Conservation (phyloP, 2,113 vertebrate species). For the Athene cunicularia region DNA sequence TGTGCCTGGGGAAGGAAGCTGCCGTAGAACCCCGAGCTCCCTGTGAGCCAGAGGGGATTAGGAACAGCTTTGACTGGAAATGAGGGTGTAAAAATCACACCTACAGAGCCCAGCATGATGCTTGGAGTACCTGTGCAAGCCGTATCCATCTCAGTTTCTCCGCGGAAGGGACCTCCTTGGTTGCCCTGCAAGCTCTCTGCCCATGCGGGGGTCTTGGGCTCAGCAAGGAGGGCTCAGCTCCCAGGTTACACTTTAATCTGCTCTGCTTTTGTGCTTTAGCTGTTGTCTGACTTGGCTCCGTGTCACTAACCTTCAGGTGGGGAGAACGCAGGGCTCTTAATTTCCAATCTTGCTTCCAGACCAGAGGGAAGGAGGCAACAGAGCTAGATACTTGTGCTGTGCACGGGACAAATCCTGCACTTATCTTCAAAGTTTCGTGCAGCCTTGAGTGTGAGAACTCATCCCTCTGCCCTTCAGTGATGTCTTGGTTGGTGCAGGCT, state of each 20-base stretch:
- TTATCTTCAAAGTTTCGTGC: neutral
- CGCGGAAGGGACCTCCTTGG: neutral
- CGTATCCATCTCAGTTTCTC: neutral
- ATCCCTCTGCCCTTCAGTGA: neutral
- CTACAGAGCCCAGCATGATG: fast-evolving
- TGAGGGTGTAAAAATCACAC: neutral
- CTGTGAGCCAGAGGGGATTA: neutral
- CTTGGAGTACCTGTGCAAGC: neutral
- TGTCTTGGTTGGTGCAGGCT: neutral
- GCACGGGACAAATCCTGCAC: neutral
- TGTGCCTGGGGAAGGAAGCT: neutral
- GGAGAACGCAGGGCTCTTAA: neutral
- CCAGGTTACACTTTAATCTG: neutral
- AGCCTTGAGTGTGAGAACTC: neutral
- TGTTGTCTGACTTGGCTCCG: neutral
- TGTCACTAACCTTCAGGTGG: neutral
- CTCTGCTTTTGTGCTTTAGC: neutral
- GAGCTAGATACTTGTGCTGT: neutral
- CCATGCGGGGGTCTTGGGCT: neutral
- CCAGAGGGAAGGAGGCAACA: neutral
- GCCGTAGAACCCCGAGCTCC: neutral
- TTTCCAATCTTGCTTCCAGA: neutral
- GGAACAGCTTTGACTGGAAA: neutral
- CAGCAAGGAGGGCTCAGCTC: neutral
- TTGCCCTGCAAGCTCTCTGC: neutral